A percentile compares a stretch with the other conserved stretches of the same genome.
These are phyloP conservation scores for Papilio machaon DNA, from an alignment of 1,140 invertebrate species.

Conservation along the genomic window DNA sequence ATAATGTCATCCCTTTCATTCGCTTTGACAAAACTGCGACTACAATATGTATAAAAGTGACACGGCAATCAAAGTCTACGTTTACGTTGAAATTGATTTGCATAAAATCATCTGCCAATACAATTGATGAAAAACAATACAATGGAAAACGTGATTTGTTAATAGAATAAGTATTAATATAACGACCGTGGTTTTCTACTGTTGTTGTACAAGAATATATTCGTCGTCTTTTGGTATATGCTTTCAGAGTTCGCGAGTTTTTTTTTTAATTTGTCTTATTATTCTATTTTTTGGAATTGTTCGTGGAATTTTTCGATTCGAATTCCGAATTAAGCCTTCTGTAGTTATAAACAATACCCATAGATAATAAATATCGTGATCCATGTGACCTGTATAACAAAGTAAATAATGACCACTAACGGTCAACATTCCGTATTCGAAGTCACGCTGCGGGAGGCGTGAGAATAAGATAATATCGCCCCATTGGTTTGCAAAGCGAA, in stretches of 20 bases:
- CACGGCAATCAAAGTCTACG: neutral
- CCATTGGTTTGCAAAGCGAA: conserved; percentile 4
- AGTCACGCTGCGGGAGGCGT: conserved; percentile 1
- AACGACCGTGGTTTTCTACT: neutral
- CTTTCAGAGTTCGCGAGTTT: no score
- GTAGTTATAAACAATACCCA: neutral
- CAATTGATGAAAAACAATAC: conserved; percentile 25
- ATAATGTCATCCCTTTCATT: neutral
- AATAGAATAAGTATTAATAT: neutral
- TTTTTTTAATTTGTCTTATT: no score
- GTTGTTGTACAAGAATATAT: no score
- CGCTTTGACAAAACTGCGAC: neutral
- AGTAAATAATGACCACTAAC: conserved; percentile 27
- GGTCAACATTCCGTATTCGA: conserved; percentile 25
- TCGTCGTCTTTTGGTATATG: no score
- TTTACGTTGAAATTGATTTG: neutral
- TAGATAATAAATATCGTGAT: neutral
- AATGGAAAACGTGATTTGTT: conserved; percentile 18
- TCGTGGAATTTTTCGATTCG: no score
- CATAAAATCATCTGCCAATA: conserved; percentile 20
- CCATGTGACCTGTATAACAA: neutral
- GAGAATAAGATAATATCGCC: conserved; percentile 22
- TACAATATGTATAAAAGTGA: neutral
- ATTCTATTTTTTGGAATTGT: no score
- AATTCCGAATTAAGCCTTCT: no score